phyloP scores from a whole-genome alignment of 2,113 vertebrate species.

The Cheilinus undulatus region DNA sequence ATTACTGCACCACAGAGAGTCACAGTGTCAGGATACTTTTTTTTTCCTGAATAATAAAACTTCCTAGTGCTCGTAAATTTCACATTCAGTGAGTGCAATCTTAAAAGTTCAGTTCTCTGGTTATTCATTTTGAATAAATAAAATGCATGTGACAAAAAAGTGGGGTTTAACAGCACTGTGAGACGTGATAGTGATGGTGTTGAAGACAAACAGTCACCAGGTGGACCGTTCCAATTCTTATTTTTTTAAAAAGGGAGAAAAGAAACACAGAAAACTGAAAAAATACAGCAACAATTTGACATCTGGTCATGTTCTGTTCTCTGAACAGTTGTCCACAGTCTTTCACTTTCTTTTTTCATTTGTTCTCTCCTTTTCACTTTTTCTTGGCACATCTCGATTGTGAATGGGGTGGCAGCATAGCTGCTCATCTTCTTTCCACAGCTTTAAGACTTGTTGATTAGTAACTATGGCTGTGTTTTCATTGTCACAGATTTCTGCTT shows the following conservation, averaged over 20 bases:
- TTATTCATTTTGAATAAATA: slow-evolving; percentile 1
- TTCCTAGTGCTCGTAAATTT: slow-evolving; percentile 35
- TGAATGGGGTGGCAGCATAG: slow-evolving; percentile 77
- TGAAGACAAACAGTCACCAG: slow-evolving; percentile 34
- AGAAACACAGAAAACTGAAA: slow-evolving; percentile 23
- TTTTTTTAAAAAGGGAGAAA: not conserved
- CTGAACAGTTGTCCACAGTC: slow-evolving; percentile 82
- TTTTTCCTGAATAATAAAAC: slow-evolving; percentile 47
- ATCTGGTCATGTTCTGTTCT: slow-evolving; percentile 79
- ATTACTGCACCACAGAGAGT: slow-evolving; percentile 45
- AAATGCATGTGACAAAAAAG: slow-evolving; percentile 10
- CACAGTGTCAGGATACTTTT: slow-evolving; percentile 43
- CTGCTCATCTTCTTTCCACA: slow-evolving; percentile 81
- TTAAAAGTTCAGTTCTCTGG: not conserved
- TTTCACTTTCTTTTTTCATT: slow-evolving; percentile 81
- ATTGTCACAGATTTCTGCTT: slow-evolving; percentile 70
- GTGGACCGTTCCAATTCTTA: slow-evolving; percentile 32
- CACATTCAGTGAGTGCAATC: slow-evolving; percentile 26
- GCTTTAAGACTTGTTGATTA: slow-evolving; percentile 78
- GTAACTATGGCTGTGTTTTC: slow-evolving; percentile 72
- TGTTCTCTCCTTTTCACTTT: slow-evolving; percentile 81
- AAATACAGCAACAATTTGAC: slow-evolving; percentile 75
- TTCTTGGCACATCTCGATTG: slow-evolving; percentile 77
- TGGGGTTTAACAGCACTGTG: not conserved
- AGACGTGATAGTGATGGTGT: slow-evolving; percentile 21